phyloP scores from a whole-genome alignment of 2,797 vertebrate genomes.

The Holocentrus rufus region DNA sequence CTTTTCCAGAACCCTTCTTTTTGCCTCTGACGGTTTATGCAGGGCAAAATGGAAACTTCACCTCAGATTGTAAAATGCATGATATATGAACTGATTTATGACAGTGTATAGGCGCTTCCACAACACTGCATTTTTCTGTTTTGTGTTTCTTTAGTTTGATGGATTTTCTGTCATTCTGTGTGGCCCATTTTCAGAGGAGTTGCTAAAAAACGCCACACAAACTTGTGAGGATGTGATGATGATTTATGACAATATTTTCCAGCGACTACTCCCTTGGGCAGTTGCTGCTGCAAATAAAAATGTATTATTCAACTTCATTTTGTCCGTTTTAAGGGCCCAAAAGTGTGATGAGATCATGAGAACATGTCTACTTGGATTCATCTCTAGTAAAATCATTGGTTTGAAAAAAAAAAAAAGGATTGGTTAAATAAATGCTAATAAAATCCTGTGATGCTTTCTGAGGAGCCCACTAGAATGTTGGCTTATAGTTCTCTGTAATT shows the following conservation, averaged over 20 bases:
- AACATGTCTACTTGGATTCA: too few relatives aligned
- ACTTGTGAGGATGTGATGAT: not conserved
- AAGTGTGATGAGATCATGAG: too few relatives aligned
- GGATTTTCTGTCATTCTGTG: not conserved
- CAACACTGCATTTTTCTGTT: too few relatives aligned
- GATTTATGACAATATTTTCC: too few relatives aligned
- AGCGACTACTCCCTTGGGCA: too few relatives aligned
- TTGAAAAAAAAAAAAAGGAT: too few relatives aligned
- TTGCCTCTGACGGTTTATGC: not conserved
- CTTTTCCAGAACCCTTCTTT: constrained; percentile 63
- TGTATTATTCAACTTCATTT: too few relatives aligned
- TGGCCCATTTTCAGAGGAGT: constrained; percentile 1
- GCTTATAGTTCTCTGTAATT: not conserved
- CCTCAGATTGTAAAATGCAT: not conserved
- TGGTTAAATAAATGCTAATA: too few relatives aligned
- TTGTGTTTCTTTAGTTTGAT: not conserved
- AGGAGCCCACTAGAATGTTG: not conserved
- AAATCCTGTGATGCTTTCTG: too few relatives aligned
- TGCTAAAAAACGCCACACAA: not conserved
- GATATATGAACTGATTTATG: not conserved
- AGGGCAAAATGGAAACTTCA: constrained; percentile 18
- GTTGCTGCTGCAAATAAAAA: too few relatives aligned
- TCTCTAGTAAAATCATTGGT: too few relatives aligned
- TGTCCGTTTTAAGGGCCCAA: too few relatives aligned
- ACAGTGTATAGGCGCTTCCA: not conserved